Percentiles rank a stretch among this genome's conserved stretches.
phyloP scores from a whole-genome alignment of 2,797 vertebrate genomes.

The Neostethus bicornis region DNA sequence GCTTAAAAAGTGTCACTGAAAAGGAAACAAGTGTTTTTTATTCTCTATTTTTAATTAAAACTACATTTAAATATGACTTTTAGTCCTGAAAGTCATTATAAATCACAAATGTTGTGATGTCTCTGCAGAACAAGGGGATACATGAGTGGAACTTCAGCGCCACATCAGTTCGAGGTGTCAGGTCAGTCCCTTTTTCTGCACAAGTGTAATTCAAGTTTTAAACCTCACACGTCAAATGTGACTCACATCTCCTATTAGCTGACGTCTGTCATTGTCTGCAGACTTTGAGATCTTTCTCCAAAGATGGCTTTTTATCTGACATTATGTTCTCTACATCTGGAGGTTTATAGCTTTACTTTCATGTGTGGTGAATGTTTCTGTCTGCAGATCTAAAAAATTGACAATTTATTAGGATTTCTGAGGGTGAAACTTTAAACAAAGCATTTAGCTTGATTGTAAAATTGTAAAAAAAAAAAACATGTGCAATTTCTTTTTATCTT shows the following conservation, averaged over 20 bases:
- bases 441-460: no score
- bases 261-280: neutral
- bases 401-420: no score
- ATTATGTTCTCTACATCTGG: neutral
- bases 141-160: conserved; percentile 98
- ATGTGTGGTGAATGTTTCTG: no score
- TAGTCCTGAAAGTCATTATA: neutral
- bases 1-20: no score
- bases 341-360: neutral
- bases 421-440: no score
- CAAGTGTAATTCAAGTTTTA: neutral
- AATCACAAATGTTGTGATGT: neutral
- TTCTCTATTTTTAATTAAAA: neutral
- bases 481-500: no score
- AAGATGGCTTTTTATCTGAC: neutral
- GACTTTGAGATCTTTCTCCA: neutral
- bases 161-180: conserved; percentile 89
- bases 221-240: neutral
- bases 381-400: no score
- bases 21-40: neutral
- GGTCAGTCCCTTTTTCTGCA: conserved; percentile 69
- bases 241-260: neutral
- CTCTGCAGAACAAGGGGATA: conserved; percentile 87
- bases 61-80: neutral
- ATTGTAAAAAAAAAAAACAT: no score